These are phyloP conservation scores for Dreissena polymorpha DNA, from an alignment of 1,140 invertebrate genomes.

Conservation along the genomic window DNA sequence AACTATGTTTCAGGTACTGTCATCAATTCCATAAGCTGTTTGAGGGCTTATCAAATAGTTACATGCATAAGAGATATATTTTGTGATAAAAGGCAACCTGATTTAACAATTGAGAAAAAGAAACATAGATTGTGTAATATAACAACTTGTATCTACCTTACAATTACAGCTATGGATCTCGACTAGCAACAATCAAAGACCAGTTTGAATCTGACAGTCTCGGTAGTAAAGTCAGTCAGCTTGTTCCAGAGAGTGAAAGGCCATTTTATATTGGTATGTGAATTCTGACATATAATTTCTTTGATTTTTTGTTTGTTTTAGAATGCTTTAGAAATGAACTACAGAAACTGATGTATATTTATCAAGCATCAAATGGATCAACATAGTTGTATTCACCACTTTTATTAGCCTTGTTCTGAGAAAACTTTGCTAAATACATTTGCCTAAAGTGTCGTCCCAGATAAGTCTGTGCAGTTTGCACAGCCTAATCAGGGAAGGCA, in stretches of 20 bases:
- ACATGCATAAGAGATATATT: neutral
- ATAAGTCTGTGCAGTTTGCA: no score
- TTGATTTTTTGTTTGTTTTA: neutral
- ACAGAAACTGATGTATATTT: neutral
- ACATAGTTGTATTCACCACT: neutral
- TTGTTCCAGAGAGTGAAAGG: neutral
- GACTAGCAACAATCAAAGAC: slow-evolving; percentile 42
- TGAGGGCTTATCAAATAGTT: neutral
- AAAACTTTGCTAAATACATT: neutral
- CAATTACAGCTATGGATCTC: slow-evolving; percentile 48
- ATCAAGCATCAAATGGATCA: neutral
- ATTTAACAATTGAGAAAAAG: neutral
- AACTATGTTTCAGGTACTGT: neutral
- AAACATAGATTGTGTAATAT: neutral
- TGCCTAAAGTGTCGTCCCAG: neutral
- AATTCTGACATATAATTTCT: neutral
- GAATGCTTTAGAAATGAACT: neutral
- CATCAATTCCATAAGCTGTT: neutral
- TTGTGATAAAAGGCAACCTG: neutral
- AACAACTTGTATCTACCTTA: neutral
- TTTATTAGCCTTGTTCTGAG: neutral
- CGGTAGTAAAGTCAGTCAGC: neutral
- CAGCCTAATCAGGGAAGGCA: neutral
- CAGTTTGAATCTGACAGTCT: slow-evolving; percentile 43
- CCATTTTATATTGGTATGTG: slow-evolving; percentile 26